Evolutionary conservation across 1,140 invertebrate genomes (phyloP).

Genomic region (Lanistes nyassanus): DNA sequence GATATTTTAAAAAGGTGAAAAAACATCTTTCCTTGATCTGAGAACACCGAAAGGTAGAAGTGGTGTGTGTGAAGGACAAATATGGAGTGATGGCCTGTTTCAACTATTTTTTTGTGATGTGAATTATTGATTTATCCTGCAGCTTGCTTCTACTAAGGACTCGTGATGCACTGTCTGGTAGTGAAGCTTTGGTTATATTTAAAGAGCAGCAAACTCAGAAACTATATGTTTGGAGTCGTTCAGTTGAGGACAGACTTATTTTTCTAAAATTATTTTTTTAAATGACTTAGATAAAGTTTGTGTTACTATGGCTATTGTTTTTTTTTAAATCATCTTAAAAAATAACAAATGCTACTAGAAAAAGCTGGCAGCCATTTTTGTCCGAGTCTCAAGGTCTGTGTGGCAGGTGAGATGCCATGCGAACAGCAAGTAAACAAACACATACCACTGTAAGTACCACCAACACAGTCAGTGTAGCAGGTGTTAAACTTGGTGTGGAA

Average conservation of each 20-base stretch:
- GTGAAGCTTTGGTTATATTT: no score
- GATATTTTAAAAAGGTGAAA: no score
- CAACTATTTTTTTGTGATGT: no score
- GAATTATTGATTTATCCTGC: no score
- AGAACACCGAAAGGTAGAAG: no score
- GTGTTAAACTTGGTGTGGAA: constrained; percentile 65
- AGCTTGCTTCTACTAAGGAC: no score
- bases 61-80: no score
- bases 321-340: neutral
- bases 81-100: no score
- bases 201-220: no score
- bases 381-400: neutral
- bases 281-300: neutral
- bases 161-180: no score
- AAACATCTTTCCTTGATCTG: no score
- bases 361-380: neutral
- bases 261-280: neutral
- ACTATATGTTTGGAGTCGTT: no score
- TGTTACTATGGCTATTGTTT: neutral
- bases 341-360: neutral
- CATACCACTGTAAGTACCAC: constrained; percentile 27
- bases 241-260: neutral
- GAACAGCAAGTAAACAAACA: neutral
- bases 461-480: constrained; percentile 29
- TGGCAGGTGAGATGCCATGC: neutral